These are phyloP conservation scores for Nephila pilipes DNA, from an alignment of 1,140 invertebrate species.

Conservation along the genomic window DNA sequence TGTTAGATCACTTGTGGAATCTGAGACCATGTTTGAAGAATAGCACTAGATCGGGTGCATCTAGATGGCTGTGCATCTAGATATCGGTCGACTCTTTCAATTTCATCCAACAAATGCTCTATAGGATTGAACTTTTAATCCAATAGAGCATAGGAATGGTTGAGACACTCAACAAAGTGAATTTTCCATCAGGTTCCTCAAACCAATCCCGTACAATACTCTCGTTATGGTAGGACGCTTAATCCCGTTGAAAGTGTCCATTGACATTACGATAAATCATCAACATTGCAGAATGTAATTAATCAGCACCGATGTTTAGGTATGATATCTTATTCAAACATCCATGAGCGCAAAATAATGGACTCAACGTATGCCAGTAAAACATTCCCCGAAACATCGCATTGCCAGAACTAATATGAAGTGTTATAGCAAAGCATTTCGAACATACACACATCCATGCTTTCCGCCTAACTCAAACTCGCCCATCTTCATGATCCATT, in stretches of 20 bases:
- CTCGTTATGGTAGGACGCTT: background rate
- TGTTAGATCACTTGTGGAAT: background rate
- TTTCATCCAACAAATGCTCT: background rate
- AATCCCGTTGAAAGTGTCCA: background rate
- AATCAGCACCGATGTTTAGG: background rate
- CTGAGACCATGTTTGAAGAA: background rate
- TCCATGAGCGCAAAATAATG: background rate
- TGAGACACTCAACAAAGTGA: background rate
- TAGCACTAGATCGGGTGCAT: background rate
- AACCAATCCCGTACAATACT: background rate
- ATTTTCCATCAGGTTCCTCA: background rate
- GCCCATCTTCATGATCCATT: background rate
- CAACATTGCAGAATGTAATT: background rate
- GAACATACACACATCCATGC: accelerated
- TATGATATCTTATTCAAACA: background rate
- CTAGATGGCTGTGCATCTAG: background rate
- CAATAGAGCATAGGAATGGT: too few relatives aligned
- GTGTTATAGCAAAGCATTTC: background rate
- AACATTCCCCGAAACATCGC: background rate
- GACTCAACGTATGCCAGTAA: background rate
- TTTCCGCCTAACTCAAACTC: background rate
- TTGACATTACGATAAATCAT: background rate
- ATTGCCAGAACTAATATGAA: background rate
- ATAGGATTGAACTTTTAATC: background rate
- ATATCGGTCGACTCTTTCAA: background rate